Percentiles rank a stretch among this genome's conserved stretches.
These are phyloP conservation scores for Steinernema feltiae DNA, from an alignment of 1,140 invertebrate genomes.

Conservation along the genomic window DNA sequence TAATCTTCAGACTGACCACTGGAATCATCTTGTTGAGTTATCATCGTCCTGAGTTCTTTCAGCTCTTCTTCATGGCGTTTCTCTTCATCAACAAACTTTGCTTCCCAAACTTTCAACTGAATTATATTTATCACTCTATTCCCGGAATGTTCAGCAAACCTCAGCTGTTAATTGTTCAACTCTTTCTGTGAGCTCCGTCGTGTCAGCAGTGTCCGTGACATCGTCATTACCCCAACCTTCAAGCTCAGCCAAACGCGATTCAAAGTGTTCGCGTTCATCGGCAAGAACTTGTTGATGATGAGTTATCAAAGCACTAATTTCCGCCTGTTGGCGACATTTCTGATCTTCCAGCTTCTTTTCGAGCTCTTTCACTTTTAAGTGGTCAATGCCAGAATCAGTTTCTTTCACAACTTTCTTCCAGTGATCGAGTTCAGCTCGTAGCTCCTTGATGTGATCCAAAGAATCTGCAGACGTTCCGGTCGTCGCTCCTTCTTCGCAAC, in stretches of 20 bases:
- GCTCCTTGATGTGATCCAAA: conserved; percentile 29
- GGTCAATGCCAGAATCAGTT: neutral
- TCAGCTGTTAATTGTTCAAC: neutral
- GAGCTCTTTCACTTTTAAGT: neutral
- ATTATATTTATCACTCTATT: neutral
- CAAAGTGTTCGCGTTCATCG: neutral
- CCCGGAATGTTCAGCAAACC: neutral
- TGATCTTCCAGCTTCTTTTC: neutral
- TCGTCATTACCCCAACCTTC: neutral
- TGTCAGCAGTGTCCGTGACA: too few species aligned
- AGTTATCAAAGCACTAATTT: neutral
- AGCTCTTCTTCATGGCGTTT: too few species aligned
- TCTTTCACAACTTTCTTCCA: conserved; percentile 19
- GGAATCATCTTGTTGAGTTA: too few species aligned
- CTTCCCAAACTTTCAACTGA: neutral
- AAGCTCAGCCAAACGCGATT: neutral
- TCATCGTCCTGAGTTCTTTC: too few species aligned
- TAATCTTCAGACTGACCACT: too few species aligned
- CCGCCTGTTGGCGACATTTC: neutral
- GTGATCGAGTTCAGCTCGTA: conserved; percentile 14
- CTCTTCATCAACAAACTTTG: neutral
- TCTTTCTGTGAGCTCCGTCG: neutral
- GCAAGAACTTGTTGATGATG: neutral
- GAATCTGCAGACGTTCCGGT: neutral
- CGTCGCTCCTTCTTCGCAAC: neutral